These are phyloP conservation scores for Machimus atricapillus DNA, from an alignment of 2,888 invertebrate genomes.

Conservation along the genomic window DNA sequence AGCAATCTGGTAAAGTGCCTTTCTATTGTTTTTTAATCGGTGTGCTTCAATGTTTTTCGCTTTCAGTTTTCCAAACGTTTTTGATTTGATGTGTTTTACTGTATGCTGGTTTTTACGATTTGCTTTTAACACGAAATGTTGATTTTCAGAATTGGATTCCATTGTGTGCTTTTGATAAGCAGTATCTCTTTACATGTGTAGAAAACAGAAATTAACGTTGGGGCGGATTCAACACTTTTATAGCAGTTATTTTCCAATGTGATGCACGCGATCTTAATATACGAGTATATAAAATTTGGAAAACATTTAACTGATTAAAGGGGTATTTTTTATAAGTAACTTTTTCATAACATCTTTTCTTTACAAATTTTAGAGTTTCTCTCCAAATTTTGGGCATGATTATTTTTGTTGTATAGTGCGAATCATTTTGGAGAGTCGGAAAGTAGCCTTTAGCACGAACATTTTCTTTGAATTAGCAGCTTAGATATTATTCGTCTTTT, in stretches of 20 bases:
- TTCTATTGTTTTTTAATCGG: constrained; percentile 3
- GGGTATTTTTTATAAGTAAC: too few relatives aligned
- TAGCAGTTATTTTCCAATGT: neutral
- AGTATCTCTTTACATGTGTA: neutral
- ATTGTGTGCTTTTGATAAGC: neutral
- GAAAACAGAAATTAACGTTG: neutral
- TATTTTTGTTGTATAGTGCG: too few relatives aligned
- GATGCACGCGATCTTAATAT: neutral
- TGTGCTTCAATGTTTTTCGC: constrained; percentile 1
- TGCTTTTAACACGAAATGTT: neutral
- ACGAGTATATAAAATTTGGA: too few relatives aligned
- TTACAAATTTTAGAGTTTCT: too few relatives aligned
- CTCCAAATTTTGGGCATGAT: too few relatives aligned
- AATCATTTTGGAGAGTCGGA: too few relatives aligned
- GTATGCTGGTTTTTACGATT: neutral
- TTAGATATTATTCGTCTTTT: too few relatives aligned
- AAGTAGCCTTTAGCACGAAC: too few relatives aligned
- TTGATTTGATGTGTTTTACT: neutral
- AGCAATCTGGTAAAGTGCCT: neutral
- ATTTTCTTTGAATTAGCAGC: too few relatives aligned
- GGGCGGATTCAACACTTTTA: neutral
- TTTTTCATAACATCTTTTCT: too few relatives aligned
- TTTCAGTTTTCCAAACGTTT: neutral
- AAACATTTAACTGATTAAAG: too few relatives aligned
- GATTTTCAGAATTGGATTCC: neutral